phyloP scores from a whole-genome alignment of 2,797 vertebrate genomes.

The Argyrosomus regius region DNA sequence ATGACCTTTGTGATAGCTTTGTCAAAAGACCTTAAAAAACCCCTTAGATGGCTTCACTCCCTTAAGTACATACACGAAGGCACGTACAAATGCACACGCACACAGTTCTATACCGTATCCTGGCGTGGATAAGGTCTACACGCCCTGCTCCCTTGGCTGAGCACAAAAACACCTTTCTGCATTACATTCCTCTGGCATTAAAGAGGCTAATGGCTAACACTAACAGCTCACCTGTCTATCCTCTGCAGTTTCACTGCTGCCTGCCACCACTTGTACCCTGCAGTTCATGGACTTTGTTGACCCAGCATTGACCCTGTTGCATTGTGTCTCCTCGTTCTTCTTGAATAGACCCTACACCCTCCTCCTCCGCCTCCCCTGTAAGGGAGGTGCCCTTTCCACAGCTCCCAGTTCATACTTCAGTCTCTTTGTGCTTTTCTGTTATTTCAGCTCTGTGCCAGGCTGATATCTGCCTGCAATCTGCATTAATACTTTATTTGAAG shows the following conservation, averaged over 20 bases:
- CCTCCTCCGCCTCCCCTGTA: constrained; percentile 81
- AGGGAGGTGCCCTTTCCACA: constrained; percentile 83
- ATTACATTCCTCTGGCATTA: constrained; percentile 34
- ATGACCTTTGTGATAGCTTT: constrained; percentile 66
- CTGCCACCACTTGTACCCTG: constrained; percentile 74
- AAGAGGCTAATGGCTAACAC: constrained; percentile 24
- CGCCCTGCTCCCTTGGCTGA: not conserved
- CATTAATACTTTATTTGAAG: too few relatives aligned
- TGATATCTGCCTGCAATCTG: constrained; percentile 13
- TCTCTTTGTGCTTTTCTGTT: constrained; percentile 87
- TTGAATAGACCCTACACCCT: constrained; percentile 81
- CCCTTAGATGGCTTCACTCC: constrained; percentile 43
- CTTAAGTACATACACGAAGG: constrained; percentile 1
- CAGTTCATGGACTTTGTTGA: constrained; percentile 92
- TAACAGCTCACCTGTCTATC: constrained; percentile 60
- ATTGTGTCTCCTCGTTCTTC: constrained; percentile 78
- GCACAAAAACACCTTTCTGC: constrained; percentile 23
- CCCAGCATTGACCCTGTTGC: constrained; percentile 89
- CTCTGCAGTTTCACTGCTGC: constrained; percentile 37
- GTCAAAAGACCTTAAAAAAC: constrained; percentile 57
- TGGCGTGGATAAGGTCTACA: not conserved
- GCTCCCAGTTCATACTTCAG: constrained; percentile 77
- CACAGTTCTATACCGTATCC: not conserved
- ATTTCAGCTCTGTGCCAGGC: constrained; percentile 52
- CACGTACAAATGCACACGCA: not conserved